These are phyloP conservation scores for Mormyrops attenuatus DNA, from an alignment of 2,797 vertebrate genomes.

Conservation along the genomic window DNA sequence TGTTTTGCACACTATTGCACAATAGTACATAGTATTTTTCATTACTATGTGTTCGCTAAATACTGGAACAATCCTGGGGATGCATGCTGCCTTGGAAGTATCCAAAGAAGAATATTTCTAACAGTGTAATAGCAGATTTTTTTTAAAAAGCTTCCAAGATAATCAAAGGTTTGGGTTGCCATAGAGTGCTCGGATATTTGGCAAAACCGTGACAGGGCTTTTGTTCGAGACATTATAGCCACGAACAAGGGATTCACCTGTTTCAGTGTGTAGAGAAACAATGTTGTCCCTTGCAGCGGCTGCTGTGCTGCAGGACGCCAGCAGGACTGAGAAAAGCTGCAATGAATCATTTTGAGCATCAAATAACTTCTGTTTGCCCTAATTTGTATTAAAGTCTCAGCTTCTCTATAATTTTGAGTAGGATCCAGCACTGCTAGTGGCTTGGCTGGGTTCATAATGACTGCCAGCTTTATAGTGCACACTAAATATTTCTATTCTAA, in stretches of 20 bases:
- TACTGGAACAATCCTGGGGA: background rate
- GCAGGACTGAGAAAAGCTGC: background rate
- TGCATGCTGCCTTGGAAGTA: background rate
- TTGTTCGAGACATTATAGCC: background rate
- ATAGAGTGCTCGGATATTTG: background rate
- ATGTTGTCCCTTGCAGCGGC: background rate
- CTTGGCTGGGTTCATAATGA: background rate
- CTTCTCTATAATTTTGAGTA: background rate
- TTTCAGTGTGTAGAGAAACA: background rate
- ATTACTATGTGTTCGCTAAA: background rate
- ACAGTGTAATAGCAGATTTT: background rate
- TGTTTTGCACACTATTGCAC: background rate
- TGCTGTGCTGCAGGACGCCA: background rate
- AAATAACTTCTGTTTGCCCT: background rate
- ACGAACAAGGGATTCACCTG: background rate
- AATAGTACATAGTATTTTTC: background rate
- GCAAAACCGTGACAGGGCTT: too few relatives aligned
- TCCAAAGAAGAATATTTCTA: background rate
- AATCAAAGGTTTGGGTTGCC: background rate
- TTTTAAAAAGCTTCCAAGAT: background rate
- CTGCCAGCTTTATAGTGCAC: background rate
- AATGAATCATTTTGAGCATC: background rate
- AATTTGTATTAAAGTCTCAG: background rate
- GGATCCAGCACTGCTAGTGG: background rate
- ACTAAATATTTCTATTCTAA: slow-evolving; percentile 24